phyloP scores from a whole-genome alignment of 1,140 invertebrate species.

The Galleria mellonella region DNA sequence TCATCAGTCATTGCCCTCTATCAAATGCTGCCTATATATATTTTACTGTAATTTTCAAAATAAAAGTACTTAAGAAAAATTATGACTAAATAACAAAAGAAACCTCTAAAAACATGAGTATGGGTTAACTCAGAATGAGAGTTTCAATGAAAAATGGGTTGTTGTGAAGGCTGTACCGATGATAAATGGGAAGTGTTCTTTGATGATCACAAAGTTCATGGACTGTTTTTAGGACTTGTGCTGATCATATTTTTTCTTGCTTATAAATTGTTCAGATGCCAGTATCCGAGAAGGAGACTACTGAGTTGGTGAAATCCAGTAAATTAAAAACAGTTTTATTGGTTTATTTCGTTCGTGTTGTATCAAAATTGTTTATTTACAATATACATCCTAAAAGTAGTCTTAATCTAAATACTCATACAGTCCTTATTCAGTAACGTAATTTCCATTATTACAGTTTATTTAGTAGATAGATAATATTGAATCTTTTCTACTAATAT shows the following conservation, averaged over 20 bases:
- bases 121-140: no score
- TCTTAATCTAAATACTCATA: no score
- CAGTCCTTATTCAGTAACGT: no score
- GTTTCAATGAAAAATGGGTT: slow-evolving; percentile 1
- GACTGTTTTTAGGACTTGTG: slow-evolving; percentile 23
- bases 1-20: no score
- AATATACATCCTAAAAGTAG: no score
- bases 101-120: no score
- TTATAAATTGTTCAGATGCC: slow-evolving; percentile 29
- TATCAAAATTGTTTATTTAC: no score
- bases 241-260: slow-evolving; percentile 25
- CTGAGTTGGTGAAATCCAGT: slow-evolving; percentile 13
- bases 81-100: background rate
- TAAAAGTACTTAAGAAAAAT: background rate
- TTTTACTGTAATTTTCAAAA: no score
- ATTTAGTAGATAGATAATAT: slow-evolving; percentile 7
- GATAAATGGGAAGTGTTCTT: slow-evolving; percentile 15
- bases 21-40: no score
- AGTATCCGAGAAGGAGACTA: slow-evolving; percentile 22
- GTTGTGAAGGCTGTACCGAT: slow-evolving; percentile 17
- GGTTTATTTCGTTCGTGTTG: no score
- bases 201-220: slow-evolving; percentile 17
- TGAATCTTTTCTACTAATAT: slow-evolving; percentile 1
- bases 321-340: no score
- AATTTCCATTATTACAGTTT: no score